These are phyloP conservation scores for Chaetorhynchus papuensis DNA, from an alignment of 2,113 vertebrate genomes.

Conservation along the genomic window DNA sequence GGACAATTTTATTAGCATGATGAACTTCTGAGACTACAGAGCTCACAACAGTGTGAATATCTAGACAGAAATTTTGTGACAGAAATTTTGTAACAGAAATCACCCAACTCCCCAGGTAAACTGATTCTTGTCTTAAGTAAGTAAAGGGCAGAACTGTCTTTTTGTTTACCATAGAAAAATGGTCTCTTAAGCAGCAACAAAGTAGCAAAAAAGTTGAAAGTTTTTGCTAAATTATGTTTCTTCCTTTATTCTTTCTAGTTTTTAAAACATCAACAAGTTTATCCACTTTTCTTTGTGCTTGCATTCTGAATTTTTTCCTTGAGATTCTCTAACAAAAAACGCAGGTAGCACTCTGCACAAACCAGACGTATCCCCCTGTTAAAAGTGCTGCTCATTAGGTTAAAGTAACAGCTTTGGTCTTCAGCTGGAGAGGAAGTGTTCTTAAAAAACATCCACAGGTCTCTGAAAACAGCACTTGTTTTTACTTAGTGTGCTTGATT, in stretches of 20 bases:
- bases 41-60: not conserved
- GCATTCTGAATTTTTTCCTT: not conserved
- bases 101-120: not conserved
- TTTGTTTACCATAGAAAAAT: not conserved
- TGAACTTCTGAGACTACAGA: not conserved
- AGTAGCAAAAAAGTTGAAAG: not conserved
- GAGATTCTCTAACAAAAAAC: not conserved
- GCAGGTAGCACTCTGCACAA: not conserved
- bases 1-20: not conserved
- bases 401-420: not conserved
- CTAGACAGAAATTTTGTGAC: not conserved
- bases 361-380: not conserved
- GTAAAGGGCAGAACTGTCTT: accelerated
- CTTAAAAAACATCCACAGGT: not conserved
- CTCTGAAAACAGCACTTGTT: not conserved
- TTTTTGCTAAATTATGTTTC: not conserved
- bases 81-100: not conserved
- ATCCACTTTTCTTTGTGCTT: not conserved
- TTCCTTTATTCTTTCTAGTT: not conserved
- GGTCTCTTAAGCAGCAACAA: not conserved
- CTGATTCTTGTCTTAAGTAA: not conserved
- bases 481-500: not conserved
- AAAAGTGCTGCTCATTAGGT: not conserved
- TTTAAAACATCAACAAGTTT: not conserved
- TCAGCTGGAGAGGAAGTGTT: not conserved